Evolutionary conservation across 2,888 invertebrate species (phyloP).

Genomic region (Temnothorax ravouxi): DNA sequence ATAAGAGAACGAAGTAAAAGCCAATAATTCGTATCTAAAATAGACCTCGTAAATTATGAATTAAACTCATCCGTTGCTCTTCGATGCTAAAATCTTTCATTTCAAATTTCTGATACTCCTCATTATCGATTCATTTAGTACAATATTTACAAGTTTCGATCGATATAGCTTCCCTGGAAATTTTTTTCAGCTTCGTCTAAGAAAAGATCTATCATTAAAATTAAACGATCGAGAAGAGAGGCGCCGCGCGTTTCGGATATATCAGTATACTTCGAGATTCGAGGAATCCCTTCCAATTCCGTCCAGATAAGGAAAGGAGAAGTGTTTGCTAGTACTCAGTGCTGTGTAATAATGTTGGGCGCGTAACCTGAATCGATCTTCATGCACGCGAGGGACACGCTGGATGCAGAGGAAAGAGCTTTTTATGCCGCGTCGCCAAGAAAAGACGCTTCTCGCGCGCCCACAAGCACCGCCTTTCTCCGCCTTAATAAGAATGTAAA

Average conservation of each 20-base stretch:
- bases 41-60: neutral
- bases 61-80: neutral
- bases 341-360: slow-evolving; percentile 35
- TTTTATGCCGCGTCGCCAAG: slow-evolving; percentile 59
- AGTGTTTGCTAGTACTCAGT: slow-evolving; percentile 15
- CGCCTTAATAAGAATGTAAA: slow-evolving; percentile 49
- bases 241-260: neutral
- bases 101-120: neutral
- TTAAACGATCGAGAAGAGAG: neutral
- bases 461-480: slow-evolving; percentile 51
- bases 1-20: neutral
- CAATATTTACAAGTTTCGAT: slow-evolving; percentile 28
- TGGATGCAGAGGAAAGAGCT: slow-evolving; percentile 32
- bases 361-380: slow-evolving; percentile 52
- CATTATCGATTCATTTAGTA: neutral
- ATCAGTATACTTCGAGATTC: slow-evolving; percentile 22
- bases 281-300: slow-evolving; percentile 8
- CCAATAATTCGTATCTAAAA: slow-evolving; percentile 14
- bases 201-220: slow-evolving; percentile 23
- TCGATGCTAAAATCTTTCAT: neutral
- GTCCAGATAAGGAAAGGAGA: neutral
- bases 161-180: slow-evolving; percentile 20
- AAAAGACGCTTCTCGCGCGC: slow-evolving; percentile 63
- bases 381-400: slow-evolving; percentile 21
- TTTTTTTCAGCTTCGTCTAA: slow-evolving; percentile 22